Conservation (phyloP, 2,888 invertebrate species). For the Phyllotreta cruciferae region DNA sequence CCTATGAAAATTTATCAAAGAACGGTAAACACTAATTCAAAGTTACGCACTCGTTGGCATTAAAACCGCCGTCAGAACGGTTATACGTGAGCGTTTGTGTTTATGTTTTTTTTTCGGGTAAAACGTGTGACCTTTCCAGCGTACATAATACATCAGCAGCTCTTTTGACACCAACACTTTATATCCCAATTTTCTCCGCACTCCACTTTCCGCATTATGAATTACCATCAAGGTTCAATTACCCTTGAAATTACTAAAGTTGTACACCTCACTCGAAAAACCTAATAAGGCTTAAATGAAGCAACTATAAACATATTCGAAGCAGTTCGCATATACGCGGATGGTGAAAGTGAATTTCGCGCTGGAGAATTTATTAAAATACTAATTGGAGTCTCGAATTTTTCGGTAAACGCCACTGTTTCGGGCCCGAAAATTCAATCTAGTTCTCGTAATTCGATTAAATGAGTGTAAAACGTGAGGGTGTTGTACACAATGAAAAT, state of each 20-base stretch:
- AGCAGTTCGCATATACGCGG: not conserved
- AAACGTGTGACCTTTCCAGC: slow-evolving; percentile 12
- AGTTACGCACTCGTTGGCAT: slow-evolving; percentile 2
- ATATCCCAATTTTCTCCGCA: slow-evolving; percentile 34
- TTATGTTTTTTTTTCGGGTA: slow-evolving; percentile 9
- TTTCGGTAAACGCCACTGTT: not conserved
- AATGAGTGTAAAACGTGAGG: slow-evolving; percentile 35
- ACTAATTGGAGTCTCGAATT: not conserved
- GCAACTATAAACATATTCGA: slow-evolving; percentile 11
- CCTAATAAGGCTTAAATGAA: slow-evolving; percentile 39
- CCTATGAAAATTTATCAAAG: not conserved
- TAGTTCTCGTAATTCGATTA: slow-evolving; percentile 36
- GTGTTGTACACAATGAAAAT: slow-evolving; percentile 35
- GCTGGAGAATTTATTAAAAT: not conserved
- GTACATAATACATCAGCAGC: slow-evolving; percentile 6
- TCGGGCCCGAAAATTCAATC: slow-evolving; percentile 19
- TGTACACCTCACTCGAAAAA: slow-evolving; percentile 49
- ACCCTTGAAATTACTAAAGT: slow-evolving; percentile 52
- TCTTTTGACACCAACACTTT: slow-evolving; percentile 23
- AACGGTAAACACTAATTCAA: slow-evolving; percentile 1
- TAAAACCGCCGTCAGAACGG: slow-evolving; percentile 7
- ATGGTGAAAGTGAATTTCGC: not conserved
- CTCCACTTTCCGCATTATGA: slow-evolving; percentile 50
- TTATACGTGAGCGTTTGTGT: not conserved
- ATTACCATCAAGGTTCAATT: slow-evolving; percentile 52